Evolutionary conservation across 2,797 vertebrate genomes (phyloP).

Genomic region (Hypotaenidia okinawae): DNA sequence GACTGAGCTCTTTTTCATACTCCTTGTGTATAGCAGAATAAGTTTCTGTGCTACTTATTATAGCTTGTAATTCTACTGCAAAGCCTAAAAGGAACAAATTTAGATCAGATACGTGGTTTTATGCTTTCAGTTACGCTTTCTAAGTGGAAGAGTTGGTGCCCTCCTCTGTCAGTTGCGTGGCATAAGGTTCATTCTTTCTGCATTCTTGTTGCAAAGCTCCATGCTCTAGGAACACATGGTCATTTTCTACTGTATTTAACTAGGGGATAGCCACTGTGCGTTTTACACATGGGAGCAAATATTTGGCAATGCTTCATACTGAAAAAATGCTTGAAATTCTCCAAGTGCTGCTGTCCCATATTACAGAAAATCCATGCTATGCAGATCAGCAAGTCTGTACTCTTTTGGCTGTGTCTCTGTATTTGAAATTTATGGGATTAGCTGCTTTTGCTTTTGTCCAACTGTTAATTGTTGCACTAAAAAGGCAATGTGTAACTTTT

Average conservation of each 20-base stretch:
- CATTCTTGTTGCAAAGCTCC: background rate
- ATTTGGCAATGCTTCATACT: background rate
- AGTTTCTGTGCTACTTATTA: background rate
- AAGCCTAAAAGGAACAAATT: background rate
- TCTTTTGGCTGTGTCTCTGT: background rate
- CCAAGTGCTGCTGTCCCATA: background rate
- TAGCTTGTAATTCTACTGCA: background rate
- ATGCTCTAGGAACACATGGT: background rate
- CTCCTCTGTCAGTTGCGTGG: background rate
- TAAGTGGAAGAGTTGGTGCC: background rate
- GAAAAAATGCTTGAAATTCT: conserved; percentile 15
- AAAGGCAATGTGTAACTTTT: background rate
- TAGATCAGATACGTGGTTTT: background rate
- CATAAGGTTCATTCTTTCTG: background rate
- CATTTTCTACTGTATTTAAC: background rate
- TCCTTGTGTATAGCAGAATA: background rate
- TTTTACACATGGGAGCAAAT: conserved; percentile 9
- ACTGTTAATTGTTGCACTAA: background rate
- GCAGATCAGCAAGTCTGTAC: background rate
- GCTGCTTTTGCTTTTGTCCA: background rate
- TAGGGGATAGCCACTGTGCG: background rate
- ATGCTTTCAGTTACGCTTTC: background rate
- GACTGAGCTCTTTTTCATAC: background rate
- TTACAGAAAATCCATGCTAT: background rate
- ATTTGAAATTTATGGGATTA: background rate